Evolutionary conservation across 2,113 vertebrate genomes (phyloP).

Genomic region (Mohoua ochrocephala): DNA sequence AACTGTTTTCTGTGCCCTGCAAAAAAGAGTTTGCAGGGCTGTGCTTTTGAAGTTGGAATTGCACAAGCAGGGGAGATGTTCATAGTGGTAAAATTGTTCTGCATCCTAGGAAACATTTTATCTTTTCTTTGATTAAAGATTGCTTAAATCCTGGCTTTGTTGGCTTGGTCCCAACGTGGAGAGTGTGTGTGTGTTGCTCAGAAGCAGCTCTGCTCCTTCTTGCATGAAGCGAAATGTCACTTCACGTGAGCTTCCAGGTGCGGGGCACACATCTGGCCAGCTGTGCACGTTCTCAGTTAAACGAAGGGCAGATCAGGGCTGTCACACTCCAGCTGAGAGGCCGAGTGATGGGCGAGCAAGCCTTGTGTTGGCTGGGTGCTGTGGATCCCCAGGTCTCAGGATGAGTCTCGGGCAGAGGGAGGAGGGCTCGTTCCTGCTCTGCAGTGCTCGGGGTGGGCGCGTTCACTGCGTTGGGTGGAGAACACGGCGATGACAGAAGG

Average conservation of each 20-base stretch:
- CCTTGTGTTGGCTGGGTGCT: neutral
- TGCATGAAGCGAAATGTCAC: neutral
- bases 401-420: neutral
- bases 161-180: fast-evolving
- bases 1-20: fast-evolving
- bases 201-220: neutral
- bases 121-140: neutral
- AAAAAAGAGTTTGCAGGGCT: neutral
- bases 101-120: neutral
- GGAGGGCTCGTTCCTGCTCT: neutral
- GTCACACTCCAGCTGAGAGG: neutral
- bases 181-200: neutral
- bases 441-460: neutral
- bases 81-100: neutral
- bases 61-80: fast-evolving
- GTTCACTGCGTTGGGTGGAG: neutral
- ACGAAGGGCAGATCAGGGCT: neutral
- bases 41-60: neutral
- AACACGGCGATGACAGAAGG: fast-evolving
- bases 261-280: neutral
- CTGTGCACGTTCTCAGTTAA: neutral
- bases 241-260: neutral
- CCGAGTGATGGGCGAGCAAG: neutral
- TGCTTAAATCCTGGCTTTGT: fast-evolving
- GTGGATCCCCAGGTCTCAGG: fast-evolving